Evolutionary conservation across 2,797 vertebrate species (phyloP), one percentile per base, ranked within the genome.

Genomic region (Oreochromis grahami): DNA sequence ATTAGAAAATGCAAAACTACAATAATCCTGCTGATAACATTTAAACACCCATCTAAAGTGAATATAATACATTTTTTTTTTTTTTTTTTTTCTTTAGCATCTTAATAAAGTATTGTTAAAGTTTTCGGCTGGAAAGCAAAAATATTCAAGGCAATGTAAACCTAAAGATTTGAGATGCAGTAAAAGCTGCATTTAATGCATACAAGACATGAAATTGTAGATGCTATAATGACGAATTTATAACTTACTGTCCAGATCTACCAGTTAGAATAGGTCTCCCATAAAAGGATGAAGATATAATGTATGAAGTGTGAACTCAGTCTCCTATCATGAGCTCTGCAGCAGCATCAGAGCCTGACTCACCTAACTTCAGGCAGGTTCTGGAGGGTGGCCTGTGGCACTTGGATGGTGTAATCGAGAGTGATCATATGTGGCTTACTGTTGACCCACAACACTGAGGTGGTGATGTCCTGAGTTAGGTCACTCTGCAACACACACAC

Each of bases 381-480:
- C 3, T 96, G 93, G 0, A 26, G 74, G 26, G 91, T 85, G 0
- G 82, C 77, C 1, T 95, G 94, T 0, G 98, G 98, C 1, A 98
- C 93, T 8, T 97, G 96, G 87, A 99, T 96, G 0, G 98, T 98
- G 93, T 99, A 99, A 94, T 99, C 99, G 94, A 99, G 94, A 4
- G 99, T 99, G 88, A 99, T 98, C 98, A 99, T 99, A 80, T 98
- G 97, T 1, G 98, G 97, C 72, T 98, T 99, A 89, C 95, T 99
- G 95, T 99, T 96, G 9, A 99, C 98, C 91, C 97, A 98, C 89
- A 99, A 95, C 87, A 99, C 98, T 0, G 99, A 99, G 0, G 99
- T 99, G 19, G 96, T 96, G 92, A 99, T 98, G 91, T 99, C 98
- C 94, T 98, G 98, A 82, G 97, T 98, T 68, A 99, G 90, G 89